These are phyloP conservation scores for Osmerus mordax DNA, from an alignment of 2,113 vertebrate species.

Conservation along the genomic window DNA sequence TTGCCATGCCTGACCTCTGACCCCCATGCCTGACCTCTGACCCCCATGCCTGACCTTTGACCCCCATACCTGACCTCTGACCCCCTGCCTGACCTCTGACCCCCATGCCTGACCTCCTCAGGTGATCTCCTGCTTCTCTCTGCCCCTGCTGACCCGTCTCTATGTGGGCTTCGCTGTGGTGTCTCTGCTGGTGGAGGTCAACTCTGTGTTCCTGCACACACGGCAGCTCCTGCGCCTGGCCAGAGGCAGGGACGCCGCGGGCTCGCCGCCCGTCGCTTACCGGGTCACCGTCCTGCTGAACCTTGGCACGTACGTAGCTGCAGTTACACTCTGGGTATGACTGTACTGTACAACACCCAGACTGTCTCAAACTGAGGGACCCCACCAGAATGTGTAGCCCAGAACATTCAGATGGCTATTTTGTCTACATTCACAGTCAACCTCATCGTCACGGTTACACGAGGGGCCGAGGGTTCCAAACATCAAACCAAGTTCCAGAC, in stretches of 20 bases:
- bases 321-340: background rate
- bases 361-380: too few species aligned
- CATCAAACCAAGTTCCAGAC: too few species aligned
- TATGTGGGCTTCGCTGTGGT: constrained; percentile 74
- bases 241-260: constrained; percentile 41
- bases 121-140: constrained; percentile 73
- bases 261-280: constrained; percentile 46
- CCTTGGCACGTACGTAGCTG: constrained; percentile 58
- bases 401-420: too few species aligned
- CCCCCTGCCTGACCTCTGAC: background rate
- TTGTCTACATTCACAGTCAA: too few species aligned
- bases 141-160: constrained; percentile 57
- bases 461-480: too few species aligned
- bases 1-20: background rate
- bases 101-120: constrained; percentile 31
- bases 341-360: too few species aligned
- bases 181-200: constrained; percentile 80
- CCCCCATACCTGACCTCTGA: background rate
- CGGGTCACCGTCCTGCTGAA: constrained; percentile 70
- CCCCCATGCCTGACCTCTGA: background rate
- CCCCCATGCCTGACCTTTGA: background rate
- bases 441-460: too few species aligned
- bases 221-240: constrained; percentile 76
- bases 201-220: constrained; percentile 77
- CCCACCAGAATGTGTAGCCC: too few species aligned